Conservation (phyloP, 2,888 invertebrate genomes). For the Amiota communis region DNA sequence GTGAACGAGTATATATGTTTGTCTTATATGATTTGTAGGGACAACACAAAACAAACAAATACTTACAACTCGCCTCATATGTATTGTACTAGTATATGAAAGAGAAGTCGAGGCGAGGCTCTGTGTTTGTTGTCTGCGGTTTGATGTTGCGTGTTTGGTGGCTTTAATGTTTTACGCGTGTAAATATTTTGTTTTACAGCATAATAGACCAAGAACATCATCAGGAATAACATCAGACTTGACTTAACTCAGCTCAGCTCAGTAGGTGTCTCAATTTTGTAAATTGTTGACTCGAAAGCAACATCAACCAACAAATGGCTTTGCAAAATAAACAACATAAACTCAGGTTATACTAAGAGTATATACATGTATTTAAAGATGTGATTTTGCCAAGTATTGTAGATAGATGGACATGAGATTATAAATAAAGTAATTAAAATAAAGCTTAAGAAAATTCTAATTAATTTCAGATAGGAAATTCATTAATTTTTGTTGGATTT, state of each 20-base stretch:
- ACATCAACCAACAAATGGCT: slow-evolving; percentile 2
- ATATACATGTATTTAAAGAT: too few relatives aligned
- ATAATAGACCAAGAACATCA: background rate
- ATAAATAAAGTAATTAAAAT: too few relatives aligned
- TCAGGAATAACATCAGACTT: background rate
- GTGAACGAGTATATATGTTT: background rate
- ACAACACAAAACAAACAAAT: slow-evolving; percentile 6
- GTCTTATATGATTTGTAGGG: slow-evolving; percentile 29
- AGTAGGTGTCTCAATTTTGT: slow-evolving; percentile 19
- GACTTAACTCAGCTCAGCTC: background rate
- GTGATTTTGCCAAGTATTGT: too few relatives aligned
- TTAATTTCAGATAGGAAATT: too few relatives aligned
- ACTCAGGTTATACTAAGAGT: background rate
- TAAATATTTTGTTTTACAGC: slow-evolving; percentile 61
- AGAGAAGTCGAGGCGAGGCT: too few relatives aligned
- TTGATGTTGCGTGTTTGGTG: slow-evolving; percentile 52
- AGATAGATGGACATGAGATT: too few relatives aligned
- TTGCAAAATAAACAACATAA: slow-evolving; percentile 9
- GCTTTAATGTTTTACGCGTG: slow-evolving; percentile 63
- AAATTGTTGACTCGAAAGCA: slow-evolving; percentile 12
- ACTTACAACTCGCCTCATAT: too few relatives aligned
- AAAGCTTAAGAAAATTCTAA: too few relatives aligned
- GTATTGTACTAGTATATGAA: background rate
- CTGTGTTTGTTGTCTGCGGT: background rate
- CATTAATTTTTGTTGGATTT: too few relatives aligned